phyloP scores from a whole-genome alignment of 2,797 vertebrate species.

The Neosilurus mollespiculum region DNA sequence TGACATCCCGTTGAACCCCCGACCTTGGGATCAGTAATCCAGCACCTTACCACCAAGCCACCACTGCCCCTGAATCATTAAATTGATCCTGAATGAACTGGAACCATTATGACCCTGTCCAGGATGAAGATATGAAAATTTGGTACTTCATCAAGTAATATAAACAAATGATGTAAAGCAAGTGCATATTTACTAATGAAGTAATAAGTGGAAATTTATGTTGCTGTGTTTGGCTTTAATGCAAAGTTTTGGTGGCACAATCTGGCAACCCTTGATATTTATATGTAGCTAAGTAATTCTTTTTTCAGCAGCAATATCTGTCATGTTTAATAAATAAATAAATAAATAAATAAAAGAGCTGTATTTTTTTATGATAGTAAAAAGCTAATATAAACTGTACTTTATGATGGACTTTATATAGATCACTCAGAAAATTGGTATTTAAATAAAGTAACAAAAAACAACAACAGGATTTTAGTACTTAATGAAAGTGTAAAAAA shows the following conservation, averaged over 20 bases:
- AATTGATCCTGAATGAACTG: background rate
- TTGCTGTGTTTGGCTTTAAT: background rate
- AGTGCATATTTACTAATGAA: background rate
- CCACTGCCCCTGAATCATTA: too few species aligned
- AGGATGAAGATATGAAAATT: background rate
- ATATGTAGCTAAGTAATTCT: too few species aligned
- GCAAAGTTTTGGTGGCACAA: background rate
- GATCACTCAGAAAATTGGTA: background rate
- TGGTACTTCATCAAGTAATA: background rate
- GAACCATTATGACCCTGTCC: background rate
- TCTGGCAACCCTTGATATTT: background rate
- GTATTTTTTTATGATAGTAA: background rate
- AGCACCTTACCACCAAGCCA: too few species aligned
- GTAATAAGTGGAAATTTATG: background rate
- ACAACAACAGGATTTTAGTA: background rate
- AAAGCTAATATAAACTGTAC: background rate
- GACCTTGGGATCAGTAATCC: too few species aligned
- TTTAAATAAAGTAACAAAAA: too few species aligned
- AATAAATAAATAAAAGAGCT: too few species aligned
- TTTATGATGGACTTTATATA: too few species aligned
- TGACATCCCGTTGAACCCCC: too few species aligned
- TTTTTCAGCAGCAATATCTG: background rate
- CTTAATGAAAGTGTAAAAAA: background rate
- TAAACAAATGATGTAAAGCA: background rate
- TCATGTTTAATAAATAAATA: too few species aligned